phyloP scores from a whole-genome alignment of 2,888 invertebrate species.

The Artemia sinica region DNA sequence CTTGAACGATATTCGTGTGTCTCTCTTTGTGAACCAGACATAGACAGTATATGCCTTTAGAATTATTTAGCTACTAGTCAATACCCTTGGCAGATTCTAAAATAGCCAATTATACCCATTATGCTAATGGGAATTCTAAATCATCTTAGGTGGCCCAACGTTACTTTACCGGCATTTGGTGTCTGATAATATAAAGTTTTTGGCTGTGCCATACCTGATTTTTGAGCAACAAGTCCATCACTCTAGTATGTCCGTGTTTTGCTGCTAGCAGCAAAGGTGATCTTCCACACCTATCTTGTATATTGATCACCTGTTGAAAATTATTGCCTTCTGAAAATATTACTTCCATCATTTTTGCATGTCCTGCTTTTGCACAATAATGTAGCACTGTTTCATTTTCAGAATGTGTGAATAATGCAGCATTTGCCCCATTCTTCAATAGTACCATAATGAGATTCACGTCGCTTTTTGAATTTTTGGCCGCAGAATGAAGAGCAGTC shows the following conservation, averaged over 20 bases:
- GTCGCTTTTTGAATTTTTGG: slow-evolving; percentile 15
- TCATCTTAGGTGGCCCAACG: no score
- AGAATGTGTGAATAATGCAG: slow-evolving; percentile 57
- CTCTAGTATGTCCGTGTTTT: slow-evolving; percentile 81
- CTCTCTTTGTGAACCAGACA: no score
- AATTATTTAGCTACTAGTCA: no score
- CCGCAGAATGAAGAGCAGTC: slow-evolving; percentile 55
- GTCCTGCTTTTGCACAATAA: slow-evolving; percentile 82
- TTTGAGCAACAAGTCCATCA: slow-evolving; percentile 41
- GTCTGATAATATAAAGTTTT: no score
- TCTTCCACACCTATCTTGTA: slow-evolving; percentile 86
- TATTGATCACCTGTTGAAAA: slow-evolving; percentile 82
- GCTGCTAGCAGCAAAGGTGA: slow-evolving; percentile 91
- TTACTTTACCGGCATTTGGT: no score
- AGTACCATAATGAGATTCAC: slow-evolving; percentile 69
- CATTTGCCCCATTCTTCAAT: slow-evolving; percentile 78
- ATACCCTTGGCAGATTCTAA: no score
- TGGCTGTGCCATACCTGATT: slow-evolving; percentile 17
- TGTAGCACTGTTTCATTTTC: slow-evolving; percentile 79
- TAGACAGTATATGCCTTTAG: no score
- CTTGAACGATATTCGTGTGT: no score
- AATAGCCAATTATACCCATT: no score
- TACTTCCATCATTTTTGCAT: slow-evolving; percentile 81
- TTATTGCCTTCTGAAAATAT: slow-evolving; percentile 75
- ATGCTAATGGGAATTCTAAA: no score